These are phyloP conservation scores for Myodes glareolus DNA, from an alignment of 2,113 vertebrate species.

Conservation along the genomic window DNA sequence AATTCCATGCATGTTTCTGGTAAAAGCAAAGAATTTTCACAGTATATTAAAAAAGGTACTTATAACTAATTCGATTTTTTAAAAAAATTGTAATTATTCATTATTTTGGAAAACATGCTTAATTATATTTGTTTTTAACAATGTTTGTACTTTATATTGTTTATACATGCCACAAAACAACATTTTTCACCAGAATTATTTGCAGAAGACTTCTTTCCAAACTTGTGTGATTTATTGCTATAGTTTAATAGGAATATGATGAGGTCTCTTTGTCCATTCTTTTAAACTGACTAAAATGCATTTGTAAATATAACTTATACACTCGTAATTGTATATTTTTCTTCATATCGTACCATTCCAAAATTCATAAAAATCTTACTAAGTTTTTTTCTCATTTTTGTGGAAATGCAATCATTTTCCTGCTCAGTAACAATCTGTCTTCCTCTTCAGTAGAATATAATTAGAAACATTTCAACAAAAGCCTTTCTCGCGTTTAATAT, in stretches of 20 bases:
- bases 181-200: background rate
- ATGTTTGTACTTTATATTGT: background rate
- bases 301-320: background rate
- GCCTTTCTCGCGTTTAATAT: background rate
- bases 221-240: background rate
- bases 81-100: too few relatives aligned
- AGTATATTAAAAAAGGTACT: background rate
- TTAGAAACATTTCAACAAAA: background rate
- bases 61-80: background rate
- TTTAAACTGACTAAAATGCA: background rate
- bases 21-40: background rate
- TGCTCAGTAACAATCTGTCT: background rate
- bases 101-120: background rate
- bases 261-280: background rate
- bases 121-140: background rate
- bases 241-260: background rate
- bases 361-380: background rate
- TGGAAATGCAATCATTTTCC: background rate
- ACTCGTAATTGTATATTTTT: background rate
- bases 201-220: background rate
- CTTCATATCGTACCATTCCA: background rate
- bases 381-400: background rate
- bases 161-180: background rate
- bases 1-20: background rate
- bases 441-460: background rate